These are phyloP conservation scores for Drosophila lowei DNA, from an alignment of 1,140 invertebrate species.

Conservation along the genomic window DNA sequence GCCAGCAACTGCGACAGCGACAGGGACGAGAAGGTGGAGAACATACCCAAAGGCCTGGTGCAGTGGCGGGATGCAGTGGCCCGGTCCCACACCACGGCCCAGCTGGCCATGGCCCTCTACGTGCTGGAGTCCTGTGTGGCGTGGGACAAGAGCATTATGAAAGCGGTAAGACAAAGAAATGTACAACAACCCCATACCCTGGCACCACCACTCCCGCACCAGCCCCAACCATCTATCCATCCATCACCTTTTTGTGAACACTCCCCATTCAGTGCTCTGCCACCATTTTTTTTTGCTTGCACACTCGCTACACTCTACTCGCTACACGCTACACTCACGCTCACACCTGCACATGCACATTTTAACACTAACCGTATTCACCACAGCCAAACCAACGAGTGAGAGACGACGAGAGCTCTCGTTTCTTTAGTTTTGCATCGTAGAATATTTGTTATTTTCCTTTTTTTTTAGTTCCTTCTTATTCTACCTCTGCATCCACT, in stretches of 20 bases:
- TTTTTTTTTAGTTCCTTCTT: neutral
- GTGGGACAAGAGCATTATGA: slow-evolving; percentile 99
- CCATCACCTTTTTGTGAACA: slow-evolving; percentile 18
- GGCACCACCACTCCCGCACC: neutral
- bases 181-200: slow-evolving; percentile 7
- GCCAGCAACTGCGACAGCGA: slow-evolving; percentile 79
- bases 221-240: neutral
- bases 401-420: no score
- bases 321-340: neutral
- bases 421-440: neutral
- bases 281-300: slow-evolving; percentile 3
- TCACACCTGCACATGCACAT: slow-evolving; percentile 1
- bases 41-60: slow-evolving; percentile 88
- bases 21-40: slow-evolving; percentile 81
- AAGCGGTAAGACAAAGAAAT: slow-evolving; percentile 90
- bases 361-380: no score
- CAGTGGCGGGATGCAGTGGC: slow-evolving; percentile 95
- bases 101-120: slow-evolving; percentile 95
- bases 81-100: slow-evolving; percentile 92
- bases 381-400: no score
- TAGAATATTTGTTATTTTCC: neutral
- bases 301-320: neutral
- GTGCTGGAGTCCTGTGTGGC: slow-evolving; percentile 96
- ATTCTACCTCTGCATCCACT: neutral
- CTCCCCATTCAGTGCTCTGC: neutral